Evolutionary conservation across 2,888 invertebrate genomes (phyloP), one percentile per base, ranked within the genome.

Genomic region (Zaprionus lineosus): DNA sequence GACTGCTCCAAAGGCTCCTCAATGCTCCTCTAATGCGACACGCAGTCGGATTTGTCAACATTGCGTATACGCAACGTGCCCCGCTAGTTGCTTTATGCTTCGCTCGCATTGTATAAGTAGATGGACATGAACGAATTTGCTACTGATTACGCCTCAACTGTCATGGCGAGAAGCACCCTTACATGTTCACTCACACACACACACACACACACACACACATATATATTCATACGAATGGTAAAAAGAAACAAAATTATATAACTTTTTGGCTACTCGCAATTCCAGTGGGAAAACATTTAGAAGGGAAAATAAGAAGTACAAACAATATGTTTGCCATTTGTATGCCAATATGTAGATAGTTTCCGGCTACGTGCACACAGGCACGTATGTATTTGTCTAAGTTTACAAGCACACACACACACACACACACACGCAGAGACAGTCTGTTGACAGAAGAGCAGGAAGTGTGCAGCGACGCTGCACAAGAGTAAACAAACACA

Each of bases 101-200:
- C 37, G 59, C 46, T 53, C 51, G 59, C 51, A 62, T 52, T 60
- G 40, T 50, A 41, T 59, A 40, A 43, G 50, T 46, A 66, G 66
- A 61, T 72, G 67, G 76, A 43, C 61, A 62, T 77, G 59, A 61
- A 64, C 62, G 65, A 65, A 66, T 82, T 77, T 69, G 70, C 66
- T 62, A 57, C 77, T 77, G 85, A 77, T 77, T 84, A 82, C 78
- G 63, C 66, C 65, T 60, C 85, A 77, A 69, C 60, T 82, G 78
- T 55, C 83, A 65, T 47, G 51, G 68, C 62, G 36, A 48, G 34
- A 14, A 18, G 3, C 28, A 8, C 4, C 21, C 28, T 21, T 9
- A 36, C 33, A 44, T 33, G 34, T 33, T 24, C 37, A 53, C 19
- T 37, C 12, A 33, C 11, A 37, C 12, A 31, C 8, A 9, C 19